Evolutionary conservation across 2,888 invertebrate genomes (phyloP).

Genomic region (Meandrusa payeni): DNA sequence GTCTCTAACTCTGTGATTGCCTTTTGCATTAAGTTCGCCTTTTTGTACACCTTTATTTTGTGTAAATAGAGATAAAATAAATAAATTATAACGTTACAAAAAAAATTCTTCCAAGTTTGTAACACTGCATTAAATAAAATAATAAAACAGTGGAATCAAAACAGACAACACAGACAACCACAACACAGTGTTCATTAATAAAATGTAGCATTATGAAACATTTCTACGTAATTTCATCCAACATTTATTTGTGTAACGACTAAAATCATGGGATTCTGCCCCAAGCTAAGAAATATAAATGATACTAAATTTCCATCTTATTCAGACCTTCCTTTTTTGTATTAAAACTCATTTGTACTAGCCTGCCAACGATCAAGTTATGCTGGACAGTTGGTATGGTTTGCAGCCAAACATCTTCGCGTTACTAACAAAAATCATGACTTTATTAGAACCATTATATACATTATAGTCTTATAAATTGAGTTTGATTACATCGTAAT

Average conservation of each 20-base stretch:
- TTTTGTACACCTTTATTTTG: too few species aligned
- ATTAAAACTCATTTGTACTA: conserved; percentile 2
- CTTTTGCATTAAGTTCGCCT: too few species aligned
- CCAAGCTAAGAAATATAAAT: conserved; percentile 49
- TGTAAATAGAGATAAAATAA: too few species aligned
- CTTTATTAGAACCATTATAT: conserved; percentile 61
- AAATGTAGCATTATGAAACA: conserved; percentile 12
- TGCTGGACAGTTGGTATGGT: conserved; percentile 37
- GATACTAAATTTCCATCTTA: conserved; percentile 39
- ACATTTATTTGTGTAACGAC: conserved; percentile 14
- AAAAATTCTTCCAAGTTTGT: too few species aligned
- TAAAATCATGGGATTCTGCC: conserved; percentile 57
- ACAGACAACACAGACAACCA: too few species aligned
- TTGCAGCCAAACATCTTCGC: conserved; percentile 42
- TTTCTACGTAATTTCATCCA: conserved; percentile 15
- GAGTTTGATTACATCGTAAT: conserved; percentile 21
- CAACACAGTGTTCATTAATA: conserved; percentile 9
- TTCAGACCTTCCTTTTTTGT: conserved; percentile 30
- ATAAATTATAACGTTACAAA: too few species aligned
- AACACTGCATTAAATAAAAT: too few species aligned
- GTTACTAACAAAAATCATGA: conserved; percentile 54
- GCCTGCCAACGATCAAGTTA: conserved; percentile 33
- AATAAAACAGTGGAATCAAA: too few species aligned
- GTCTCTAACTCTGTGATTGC: too few species aligned
- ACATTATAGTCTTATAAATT: conserved; percentile 47